Conservation (phyloP, 2,113 vertebrate species). For the Mesitornis unicolor region DNA sequence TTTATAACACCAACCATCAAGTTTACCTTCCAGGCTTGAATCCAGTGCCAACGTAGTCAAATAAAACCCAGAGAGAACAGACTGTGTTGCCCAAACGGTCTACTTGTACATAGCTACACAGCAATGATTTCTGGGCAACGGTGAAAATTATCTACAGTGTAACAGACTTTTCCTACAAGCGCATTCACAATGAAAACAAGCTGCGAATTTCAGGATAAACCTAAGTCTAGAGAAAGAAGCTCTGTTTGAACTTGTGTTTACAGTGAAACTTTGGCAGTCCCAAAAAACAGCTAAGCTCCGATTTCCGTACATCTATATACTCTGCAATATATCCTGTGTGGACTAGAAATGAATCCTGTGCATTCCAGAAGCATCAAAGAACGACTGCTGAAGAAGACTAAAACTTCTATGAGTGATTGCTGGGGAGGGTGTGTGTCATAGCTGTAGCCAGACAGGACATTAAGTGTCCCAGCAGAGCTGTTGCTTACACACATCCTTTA, state of each 20-base stretch:
- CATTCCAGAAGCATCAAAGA: constrained; percentile 60
- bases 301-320: constrained; percentile 60
- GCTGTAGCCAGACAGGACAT: constrained; percentile 39
- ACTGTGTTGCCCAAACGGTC: neutral
- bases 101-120: neutral
- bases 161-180: constrained; percentile 11
- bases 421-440: neutral
- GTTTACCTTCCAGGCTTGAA: constrained; percentile 23
- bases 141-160: neutral
- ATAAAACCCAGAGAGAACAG: constrained; percentile 38
- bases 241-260: constrained; percentile 62
- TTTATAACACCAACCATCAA: constrained; percentile 2
- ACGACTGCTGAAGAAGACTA: constrained; percentile 48
- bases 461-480: constrained; percentile 25
- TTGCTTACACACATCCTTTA: constrained; percentile 26
- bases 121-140: neutral
- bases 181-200: constrained; percentile 54
- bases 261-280: constrained; percentile 58
- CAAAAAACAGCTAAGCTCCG: constrained; percentile 51
- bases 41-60: constrained; percentile 30
- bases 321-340: constrained; percentile 61
- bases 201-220: constrained; percentile 20
- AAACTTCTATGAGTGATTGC: constrained; percentile 46
- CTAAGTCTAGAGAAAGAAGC: constrained; percentile 39
- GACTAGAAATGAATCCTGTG: constrained; percentile 42